These are phyloP conservation scores for Mechanitis messenoides DNA, from an alignment of 2,888 invertebrate genomes.

Conservation along the genomic window DNA sequence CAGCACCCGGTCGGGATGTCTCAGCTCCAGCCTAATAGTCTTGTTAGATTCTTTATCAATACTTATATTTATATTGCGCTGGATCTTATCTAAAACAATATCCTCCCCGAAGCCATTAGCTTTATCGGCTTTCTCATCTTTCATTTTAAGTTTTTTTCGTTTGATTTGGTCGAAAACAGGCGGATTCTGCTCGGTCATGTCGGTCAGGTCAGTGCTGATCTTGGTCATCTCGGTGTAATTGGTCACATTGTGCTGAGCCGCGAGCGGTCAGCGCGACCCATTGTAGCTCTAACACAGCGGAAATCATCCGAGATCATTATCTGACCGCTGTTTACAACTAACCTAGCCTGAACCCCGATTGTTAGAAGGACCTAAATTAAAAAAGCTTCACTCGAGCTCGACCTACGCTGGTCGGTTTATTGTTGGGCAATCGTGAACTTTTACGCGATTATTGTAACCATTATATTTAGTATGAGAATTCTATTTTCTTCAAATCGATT, in stretches of 20 bases:
- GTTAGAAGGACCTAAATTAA: constrained; percentile 37
- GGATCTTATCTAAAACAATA: constrained; percentile 28
- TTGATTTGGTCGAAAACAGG: constrained; percentile 56
- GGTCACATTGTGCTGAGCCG: constrained; percentile 61
- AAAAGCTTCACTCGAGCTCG: constrained; percentile 51
- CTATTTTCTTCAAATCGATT: constrained; percentile 68
- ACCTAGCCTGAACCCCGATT: constrained; percentile 42
- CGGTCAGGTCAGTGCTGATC: constrained; percentile 55
- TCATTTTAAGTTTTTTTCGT: constrained; percentile 48
- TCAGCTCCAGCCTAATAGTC: constrained; percentile 45
- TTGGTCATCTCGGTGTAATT: constrained; percentile 70
- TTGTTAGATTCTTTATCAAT: constrained; percentile 55
- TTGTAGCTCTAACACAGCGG: constrained; percentile 71
- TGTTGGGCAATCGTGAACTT: constrained; percentile 74
- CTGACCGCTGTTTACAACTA: constrained; percentile 63
- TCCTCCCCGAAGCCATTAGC: constrained; percentile 15
- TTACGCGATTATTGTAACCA: constrained; percentile 73
- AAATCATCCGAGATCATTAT: constrained; percentile 75
- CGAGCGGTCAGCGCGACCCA: constrained; percentile 59
- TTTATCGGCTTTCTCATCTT: constrained; percentile 29
- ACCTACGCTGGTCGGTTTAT: constrained; percentile 47
- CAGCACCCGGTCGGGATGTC: constrained; percentile 21
- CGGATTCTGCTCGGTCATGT: constrained; percentile 52
- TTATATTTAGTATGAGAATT: constrained; percentile 74
- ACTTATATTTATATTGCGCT: constrained; percentile 54